Evolutionary conservation across 37 sponge, comb jelly and placozoan species (phyloP).

Genomic region (Beroe forskalii): DNA sequence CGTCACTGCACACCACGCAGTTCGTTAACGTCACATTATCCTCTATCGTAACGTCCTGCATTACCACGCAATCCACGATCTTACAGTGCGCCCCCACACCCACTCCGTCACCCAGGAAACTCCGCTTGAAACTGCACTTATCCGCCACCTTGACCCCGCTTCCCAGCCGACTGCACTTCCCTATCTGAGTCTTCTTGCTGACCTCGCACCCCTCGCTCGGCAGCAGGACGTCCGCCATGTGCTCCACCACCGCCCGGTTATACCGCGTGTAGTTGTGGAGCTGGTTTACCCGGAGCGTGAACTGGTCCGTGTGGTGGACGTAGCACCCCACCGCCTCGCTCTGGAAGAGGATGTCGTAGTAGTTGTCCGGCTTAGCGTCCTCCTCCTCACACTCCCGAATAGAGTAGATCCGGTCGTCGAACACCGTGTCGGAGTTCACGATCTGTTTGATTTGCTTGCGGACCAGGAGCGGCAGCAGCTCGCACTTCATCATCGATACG

Average conservation of each 20-base stretch:
- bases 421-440: neutral
- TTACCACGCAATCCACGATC: constrained; percentile 3
- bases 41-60: constrained; percentile 8
- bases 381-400: too few species aligned
- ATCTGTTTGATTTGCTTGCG: constrained; percentile 48
- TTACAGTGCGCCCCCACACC: neutral
- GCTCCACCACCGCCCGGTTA: constrained; percentile 4
- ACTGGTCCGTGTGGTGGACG: neutral
- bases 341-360: neutral
- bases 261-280: constrained; percentile 29
- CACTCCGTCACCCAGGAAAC: neutral
- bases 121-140: constrained; percentile 4
- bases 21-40: constrained; percentile 9
- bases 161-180: neutral
- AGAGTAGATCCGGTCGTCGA: neutral
- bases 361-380: neutral
- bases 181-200: too few species aligned
- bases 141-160: neutral
- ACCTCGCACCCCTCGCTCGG: too few species aligned
- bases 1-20: neutral
- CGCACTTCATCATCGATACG: constrained; percentile 25
- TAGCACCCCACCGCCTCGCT: neutral
- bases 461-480: constrained; percentile 3
- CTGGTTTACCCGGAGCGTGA: constrained; percentile 18
- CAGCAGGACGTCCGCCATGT: too few species aligned